A percentile compares a stretch with the other conserved stretches of the same genome.
phyloP scores from a whole-genome alignment of 2,797 vertebrate species.

The Fratercula arctica region DNA sequence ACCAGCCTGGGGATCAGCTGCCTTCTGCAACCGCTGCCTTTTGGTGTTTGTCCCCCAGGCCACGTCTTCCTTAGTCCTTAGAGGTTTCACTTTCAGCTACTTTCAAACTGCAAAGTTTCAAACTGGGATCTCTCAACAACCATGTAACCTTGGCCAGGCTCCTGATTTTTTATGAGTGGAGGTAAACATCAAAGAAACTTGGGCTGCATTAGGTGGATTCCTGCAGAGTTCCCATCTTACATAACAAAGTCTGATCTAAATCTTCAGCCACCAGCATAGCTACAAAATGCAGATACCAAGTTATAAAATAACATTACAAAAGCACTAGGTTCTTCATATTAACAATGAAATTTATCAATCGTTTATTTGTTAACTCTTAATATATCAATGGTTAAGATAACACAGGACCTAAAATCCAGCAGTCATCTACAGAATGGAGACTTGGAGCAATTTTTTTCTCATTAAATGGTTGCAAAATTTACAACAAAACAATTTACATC shows the following conservation, averaged over 20 bases:
- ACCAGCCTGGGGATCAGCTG: neutral
- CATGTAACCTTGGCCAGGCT: constrained; percentile 38
- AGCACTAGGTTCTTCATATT: neutral
- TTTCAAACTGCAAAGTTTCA: constrained; percentile 34
- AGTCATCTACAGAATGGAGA: neutral
- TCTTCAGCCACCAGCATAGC: neutral
- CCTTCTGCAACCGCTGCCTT: neutral
- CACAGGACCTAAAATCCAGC: neutral
- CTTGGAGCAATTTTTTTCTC: neutral
- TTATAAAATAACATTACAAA: neutral
- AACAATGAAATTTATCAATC: neutral
- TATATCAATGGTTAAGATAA: neutral
- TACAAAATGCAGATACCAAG: neutral
- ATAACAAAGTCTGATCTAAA: constrained; percentile 50
- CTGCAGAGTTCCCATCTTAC: constrained; percentile 47
- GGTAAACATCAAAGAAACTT: constrained; percentile 58
- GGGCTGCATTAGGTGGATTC: constrained; percentile 47
- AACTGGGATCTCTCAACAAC: constrained; percentile 33
- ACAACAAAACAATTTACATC: neutral
- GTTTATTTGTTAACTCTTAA: neutral
- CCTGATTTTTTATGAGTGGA: constrained; percentile 50
- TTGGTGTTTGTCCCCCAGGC: neutral
- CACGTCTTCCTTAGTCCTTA: neutral
- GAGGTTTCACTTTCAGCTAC: neutral
- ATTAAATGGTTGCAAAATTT: neutral